Conservation (phyloP, 2,113 vertebrate genomes). For the Tamias sibiricus region DNA sequence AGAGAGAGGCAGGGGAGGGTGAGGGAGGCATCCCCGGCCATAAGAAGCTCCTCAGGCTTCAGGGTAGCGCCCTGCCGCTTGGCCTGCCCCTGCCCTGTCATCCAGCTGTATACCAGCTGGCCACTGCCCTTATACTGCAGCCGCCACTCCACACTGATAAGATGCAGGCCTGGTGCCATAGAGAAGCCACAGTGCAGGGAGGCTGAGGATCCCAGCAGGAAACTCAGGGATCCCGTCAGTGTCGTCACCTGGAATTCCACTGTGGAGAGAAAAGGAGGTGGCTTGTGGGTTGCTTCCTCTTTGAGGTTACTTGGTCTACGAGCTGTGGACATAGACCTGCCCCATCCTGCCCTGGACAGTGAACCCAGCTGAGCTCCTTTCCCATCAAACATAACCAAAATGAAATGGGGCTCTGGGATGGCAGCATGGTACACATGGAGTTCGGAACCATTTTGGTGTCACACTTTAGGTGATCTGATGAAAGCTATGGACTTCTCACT, state of each 20-base stretch:
- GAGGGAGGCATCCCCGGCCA: conserved; percentile 86
- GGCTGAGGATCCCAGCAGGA: conserved; percentile 80
- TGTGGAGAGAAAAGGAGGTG: conserved; percentile 72
- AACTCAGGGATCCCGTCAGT: conserved; percentile 77
- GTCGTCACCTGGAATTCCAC: conserved; percentile 91
- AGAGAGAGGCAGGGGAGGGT: conserved; percentile 83
- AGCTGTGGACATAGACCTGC: background rate
- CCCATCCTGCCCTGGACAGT: background rate
- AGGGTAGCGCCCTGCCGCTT: conserved; percentile 79
- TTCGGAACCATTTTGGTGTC: background rate
- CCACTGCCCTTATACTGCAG: conserved; percentile 90
- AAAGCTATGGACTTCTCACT: background rate
- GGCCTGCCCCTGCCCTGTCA: conserved; percentile 3
- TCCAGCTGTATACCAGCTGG: conserved; percentile 82
- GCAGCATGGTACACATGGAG: background rate
- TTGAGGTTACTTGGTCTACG: background rate
- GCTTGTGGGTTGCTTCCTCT: background rate
- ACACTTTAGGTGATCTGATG: background rate
- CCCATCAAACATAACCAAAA: background rate
- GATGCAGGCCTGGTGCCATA: conserved; percentile 77
- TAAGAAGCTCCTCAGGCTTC: conserved; percentile 71
- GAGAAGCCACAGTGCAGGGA: conserved; percentile 89
- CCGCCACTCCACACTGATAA: conserved; percentile 89
- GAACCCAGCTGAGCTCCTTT: background rate
- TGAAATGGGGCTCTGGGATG: background rate